A percentile compares a stretch with the other conserved stretches of the same genome.
These are phyloP conservation scores for Trichacis sp. DNA, from an alignment of 2,888 invertebrate species.

Conservation along the genomic window DNA sequence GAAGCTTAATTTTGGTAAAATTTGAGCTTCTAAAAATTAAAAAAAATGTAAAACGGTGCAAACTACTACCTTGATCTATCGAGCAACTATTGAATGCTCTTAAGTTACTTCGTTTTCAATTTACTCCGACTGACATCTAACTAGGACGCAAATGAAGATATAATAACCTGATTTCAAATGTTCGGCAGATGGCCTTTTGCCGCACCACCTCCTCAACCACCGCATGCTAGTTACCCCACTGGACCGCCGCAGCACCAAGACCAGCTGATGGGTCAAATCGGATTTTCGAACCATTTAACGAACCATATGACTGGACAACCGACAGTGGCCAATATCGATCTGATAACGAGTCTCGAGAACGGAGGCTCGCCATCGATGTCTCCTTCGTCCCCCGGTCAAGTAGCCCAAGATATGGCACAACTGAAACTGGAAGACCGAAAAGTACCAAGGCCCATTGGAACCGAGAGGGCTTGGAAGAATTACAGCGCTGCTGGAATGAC, in stretches of 20 bases:
- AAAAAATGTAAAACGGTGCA: too few relatives aligned
- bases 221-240: constrained; percentile 55
- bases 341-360: constrained; percentile 67
- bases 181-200: constrained; percentile 62
- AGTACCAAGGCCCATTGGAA: constrained; percentile 81
- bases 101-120: too few relatives aligned
- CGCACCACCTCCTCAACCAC: constrained; percentile 39
- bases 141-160: too few relatives aligned
- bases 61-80: too few relatives aligned
- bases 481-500: constrained; percentile 58
- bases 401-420: constrained; percentile 62
- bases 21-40: too few relatives aligned
- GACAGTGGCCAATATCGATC: constrained; percentile 57
- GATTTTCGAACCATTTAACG: constrained; percentile 60
- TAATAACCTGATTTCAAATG: background rate
- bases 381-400: constrained; percentile 70
- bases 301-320: constrained; percentile 49
- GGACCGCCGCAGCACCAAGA: constrained; percentile 56
- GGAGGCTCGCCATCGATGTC: constrained; percentile 69
- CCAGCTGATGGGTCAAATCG: constrained; percentile 61
- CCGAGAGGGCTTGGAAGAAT: constrained; percentile 82
- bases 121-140: too few relatives aligned
- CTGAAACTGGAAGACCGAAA: constrained; percentile 71
- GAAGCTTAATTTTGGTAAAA: too few relatives aligned
- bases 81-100: too few relatives aligned